Evolutionary conservation across 2,113 vertebrate species (phyloP).

Genomic region (Crocuta crocuta): DNA sequence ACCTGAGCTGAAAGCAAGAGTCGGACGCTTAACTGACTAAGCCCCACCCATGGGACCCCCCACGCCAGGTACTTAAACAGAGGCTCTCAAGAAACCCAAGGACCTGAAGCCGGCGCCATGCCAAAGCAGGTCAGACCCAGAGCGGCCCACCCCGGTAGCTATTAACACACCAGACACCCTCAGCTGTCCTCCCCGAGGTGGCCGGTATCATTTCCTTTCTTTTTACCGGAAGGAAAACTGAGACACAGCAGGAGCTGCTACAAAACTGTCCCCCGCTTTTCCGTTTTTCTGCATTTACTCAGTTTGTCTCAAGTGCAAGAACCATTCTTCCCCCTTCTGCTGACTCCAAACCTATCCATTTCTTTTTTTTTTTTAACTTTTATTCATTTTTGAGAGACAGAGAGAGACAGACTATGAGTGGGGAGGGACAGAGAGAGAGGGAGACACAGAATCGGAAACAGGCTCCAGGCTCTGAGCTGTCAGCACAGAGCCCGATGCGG

Average conservation of each 20-base stretch:
- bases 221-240: not conserved
- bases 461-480: too few species aligned
- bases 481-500: too few species aligned
- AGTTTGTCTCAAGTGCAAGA: not conserved
- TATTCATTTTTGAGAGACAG: too few species aligned
- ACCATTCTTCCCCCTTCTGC: not conserved
- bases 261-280: not conserved
- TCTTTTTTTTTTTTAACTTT: too few species aligned
- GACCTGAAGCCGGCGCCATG: not conserved
- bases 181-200: not conserved
- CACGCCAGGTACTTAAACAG: not conserved
- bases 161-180: fast-evolving
- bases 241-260: not conserved
- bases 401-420: too few species aligned
- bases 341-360: not conserved
- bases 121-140: not conserved
- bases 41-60: too few species aligned
- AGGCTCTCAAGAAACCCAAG: not conserved
- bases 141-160: not conserved
- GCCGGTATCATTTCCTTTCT: not conserved
- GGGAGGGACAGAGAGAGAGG: too few species aligned
- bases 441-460: too few species aligned
- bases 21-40: too few species aligned
- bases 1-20: too few species aligned
- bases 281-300: not conserved